These are phyloP conservation scores for Oscheius sp. DNA, from an alignment of 2,888 invertebrate species.

Conservation along the genomic window DNA sequence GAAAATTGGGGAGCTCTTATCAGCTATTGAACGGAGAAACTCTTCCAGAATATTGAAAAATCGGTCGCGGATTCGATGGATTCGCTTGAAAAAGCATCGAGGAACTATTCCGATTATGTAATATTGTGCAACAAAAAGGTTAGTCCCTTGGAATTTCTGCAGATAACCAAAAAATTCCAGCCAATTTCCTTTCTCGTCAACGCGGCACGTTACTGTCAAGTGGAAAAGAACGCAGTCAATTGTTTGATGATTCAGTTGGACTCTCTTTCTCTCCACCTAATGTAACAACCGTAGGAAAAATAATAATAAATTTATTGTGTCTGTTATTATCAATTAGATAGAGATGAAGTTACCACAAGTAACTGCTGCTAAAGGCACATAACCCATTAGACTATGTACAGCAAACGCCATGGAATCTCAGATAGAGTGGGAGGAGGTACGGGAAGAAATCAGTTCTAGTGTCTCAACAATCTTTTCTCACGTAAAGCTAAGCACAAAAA, in stretches of 20 bases:
- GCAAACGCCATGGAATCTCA: conserved; percentile 11
- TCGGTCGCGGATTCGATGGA: too few species aligned
- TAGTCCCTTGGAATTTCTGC: not conserved
- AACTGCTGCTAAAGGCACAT: not conserved
- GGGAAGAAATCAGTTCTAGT: not conserved
- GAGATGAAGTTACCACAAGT: not conserved
- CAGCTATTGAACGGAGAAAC: too few species aligned
- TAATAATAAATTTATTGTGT: not conserved
- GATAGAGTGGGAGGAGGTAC: not conserved
- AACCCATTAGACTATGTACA: not conserved
- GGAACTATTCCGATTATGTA: too few species aligned
- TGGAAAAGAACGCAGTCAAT: not conserved
- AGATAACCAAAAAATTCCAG: not conserved
- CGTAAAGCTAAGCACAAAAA: not conserved
- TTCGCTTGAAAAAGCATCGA: too few species aligned
- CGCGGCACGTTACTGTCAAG: not conserved
- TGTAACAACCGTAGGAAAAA: too few species aligned
- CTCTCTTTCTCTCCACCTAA: too few species aligned
- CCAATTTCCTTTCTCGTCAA: not conserved
- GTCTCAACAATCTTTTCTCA: not conserved
- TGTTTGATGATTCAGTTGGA: not conserved
- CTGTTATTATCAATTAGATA: not conserved
- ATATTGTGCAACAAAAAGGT: not conserved
- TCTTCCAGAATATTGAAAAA: too few species aligned
- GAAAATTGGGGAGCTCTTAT: too few species aligned